phyloP scores from a whole-genome alignment of 2,888 invertebrate species.

The Bedellia somnulentella region DNA sequence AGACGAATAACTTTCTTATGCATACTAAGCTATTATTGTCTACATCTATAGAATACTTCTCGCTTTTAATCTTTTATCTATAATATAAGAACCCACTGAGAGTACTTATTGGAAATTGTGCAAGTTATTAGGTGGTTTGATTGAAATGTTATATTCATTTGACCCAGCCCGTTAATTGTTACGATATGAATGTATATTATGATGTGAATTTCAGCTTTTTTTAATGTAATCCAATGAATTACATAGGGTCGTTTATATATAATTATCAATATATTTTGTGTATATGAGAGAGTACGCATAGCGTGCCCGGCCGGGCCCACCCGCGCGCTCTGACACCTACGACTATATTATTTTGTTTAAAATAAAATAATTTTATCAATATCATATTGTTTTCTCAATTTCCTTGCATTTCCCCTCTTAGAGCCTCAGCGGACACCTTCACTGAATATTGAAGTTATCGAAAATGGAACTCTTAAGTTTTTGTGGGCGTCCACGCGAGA shows the following conservation, averaged over 20 bases:
- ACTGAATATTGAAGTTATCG: too few relatives aligned
- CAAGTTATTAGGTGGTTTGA: constrained; percentile 23
- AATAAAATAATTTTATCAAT: constrained; percentile 46
- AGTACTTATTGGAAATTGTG: constrained; percentile 38
- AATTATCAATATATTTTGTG: constrained; percentile 38
- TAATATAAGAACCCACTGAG: constrained; percentile 22
- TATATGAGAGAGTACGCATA: constrained; percentile 28
- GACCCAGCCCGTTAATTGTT: constrained; percentile 23
- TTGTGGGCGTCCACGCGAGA: too few relatives aligned
- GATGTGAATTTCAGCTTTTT: constrained; percentile 52
- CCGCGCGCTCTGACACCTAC: constrained; percentile 25
- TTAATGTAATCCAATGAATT: constrained; percentile 32
- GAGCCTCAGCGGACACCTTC: too few relatives aligned
- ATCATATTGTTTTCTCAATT: too few relatives aligned
- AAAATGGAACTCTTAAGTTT: too few relatives aligned
- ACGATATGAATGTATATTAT: constrained; percentile 40
- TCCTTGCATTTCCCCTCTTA: too few relatives aligned
- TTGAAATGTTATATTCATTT: constrained; percentile 12
- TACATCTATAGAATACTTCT: constrained; percentile 30
- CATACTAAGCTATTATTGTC: constrained; percentile 26
- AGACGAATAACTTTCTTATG: constrained; percentile 27
- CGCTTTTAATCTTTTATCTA: constrained; percentile 16
- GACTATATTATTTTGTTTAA: constrained; percentile 53
- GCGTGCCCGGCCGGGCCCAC: constrained; percentile 26
- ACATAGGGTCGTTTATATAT: constrained; percentile 32